A percentile compares a stretch with the other conserved stretches of the same genome.
Evolutionary conservation across 2,113 vertebrate species (phyloP).

Genomic region (Grallaria varia): DNA sequence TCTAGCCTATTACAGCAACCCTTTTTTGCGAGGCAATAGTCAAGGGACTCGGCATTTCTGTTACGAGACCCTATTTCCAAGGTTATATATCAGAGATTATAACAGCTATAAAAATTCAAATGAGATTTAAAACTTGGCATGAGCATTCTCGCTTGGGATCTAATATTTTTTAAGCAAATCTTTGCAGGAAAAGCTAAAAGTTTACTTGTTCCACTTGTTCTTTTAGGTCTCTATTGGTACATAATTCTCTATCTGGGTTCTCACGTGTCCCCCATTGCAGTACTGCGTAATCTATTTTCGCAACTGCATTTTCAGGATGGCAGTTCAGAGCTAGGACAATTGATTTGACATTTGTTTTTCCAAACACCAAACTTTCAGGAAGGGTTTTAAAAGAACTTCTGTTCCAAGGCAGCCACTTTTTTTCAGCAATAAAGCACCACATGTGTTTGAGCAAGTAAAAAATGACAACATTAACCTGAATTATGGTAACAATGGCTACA

Average conservation of each 20-base stretch:
- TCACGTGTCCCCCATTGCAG: fast-evolving
- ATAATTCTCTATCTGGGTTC: not conserved
- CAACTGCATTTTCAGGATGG: not conserved
- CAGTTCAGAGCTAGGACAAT: not conserved
- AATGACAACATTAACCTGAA: constrained; percentile 54
- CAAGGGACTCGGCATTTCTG: constrained; percentile 20
- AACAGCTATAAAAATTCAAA: constrained; percentile 54
- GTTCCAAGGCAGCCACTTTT: constrained; percentile 4
- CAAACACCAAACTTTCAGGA: not conserved
- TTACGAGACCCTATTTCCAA: not conserved
- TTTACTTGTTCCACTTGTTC: constrained; percentile 23
- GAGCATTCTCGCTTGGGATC: not conserved
- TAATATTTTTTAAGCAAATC: constrained; percentile 25
- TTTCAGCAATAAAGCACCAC: constrained; percentile 17
- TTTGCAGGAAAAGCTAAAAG: constrained; percentile 8
- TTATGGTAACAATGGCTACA: constrained; percentile 16
- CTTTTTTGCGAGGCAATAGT: not conserved
- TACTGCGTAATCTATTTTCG: not conserved
- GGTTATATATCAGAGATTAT: constrained; percentile 17
- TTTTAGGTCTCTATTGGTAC: constrained; percentile 7
- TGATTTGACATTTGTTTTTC: constrained; percentile 33
- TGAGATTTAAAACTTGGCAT: constrained; percentile 26
- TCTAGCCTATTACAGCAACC: not conserved
- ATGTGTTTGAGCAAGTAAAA: constrained; percentile 48
- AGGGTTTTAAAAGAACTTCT: constrained; percentile 40